phyloP scores from a whole-genome alignment of 2,113 vertebrate species.

The Anolis sagrei region DNA sequence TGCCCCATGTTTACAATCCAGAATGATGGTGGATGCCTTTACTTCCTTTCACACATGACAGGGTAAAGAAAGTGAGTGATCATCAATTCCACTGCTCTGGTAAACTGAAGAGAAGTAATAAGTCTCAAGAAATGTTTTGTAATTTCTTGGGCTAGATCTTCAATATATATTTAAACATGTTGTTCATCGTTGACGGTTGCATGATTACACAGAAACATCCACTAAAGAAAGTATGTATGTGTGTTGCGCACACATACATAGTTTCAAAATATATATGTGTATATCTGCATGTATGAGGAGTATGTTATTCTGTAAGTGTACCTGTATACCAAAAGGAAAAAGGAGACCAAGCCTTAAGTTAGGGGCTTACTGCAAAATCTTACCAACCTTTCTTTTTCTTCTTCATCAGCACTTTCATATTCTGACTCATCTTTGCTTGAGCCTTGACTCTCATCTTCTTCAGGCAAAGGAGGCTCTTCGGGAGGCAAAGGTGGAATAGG shows the following conservation, averaged over 20 bases:
- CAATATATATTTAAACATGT: not conserved
- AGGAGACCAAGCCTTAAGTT: not conserved
- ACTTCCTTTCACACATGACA: not conserved
- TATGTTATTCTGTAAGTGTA: no score
- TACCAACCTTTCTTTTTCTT: slow-evolving; percentile 89
- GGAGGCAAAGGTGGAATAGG: slow-evolving; percentile 88
- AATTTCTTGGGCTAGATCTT: no score
- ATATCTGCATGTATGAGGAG: no score
- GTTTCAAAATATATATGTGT: no score
- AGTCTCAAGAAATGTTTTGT: no score
- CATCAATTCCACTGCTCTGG: not conserved
- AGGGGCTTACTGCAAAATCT: not conserved
- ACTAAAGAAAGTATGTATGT: no score
- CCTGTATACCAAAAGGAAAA: not conserved
- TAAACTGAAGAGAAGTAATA: not conserved
- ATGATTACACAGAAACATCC: not conserved
- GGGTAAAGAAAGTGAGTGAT: not conserved
- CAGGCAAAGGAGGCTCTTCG: slow-evolving; percentile 89
- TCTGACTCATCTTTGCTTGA: slow-evolving; percentile 90
- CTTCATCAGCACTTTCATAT: slow-evolving; percentile 93
- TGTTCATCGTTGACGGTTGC: not conserved
- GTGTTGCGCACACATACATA: no score
- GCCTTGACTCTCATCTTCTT: slow-evolving; percentile 80
- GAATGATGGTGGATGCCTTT: not conserved
- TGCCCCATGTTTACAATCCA: not conserved